A percentile compares a stretch with the other conserved stretches of the same genome.
Conservation (phyloP, 2,888 invertebrate genomes). For the Rotaria magnacalcarata region DNA sequence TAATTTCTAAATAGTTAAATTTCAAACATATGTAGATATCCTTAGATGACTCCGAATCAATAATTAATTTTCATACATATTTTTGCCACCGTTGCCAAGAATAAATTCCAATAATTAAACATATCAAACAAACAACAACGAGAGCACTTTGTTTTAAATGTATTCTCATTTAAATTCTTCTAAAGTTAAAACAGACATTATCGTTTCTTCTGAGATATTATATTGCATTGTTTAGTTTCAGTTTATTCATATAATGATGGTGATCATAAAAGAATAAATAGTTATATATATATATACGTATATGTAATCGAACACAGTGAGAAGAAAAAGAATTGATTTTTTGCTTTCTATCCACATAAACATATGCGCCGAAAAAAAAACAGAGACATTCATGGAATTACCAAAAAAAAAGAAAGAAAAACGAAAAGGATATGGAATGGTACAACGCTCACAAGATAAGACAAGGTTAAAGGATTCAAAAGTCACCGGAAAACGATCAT, state of each 20-base stretch:
- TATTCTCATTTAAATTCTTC: neutral
- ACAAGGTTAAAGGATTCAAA: neutral
- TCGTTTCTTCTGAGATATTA: neutral
- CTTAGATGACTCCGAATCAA: too few relatives aligned
- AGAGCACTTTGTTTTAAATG: neutral
- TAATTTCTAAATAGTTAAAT: neutral
- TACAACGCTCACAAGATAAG: neutral
- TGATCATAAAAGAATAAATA: slow-evolving; percentile 29
- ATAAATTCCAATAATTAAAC: neutral
- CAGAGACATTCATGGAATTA: neutral
- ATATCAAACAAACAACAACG: neutral
- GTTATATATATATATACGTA: neutral
- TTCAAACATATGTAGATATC: too few relatives aligned
- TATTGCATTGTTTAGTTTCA: neutral
- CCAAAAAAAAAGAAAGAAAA: neutral
- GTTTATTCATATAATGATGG: neutral
- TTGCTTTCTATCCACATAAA: neutral
- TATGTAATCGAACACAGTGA: neutral
- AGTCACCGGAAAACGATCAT: neutral
- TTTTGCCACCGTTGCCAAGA: neutral
- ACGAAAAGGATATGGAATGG: neutral
- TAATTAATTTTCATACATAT: neutral
- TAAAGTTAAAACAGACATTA: neutral
- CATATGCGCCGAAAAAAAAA: neutral
- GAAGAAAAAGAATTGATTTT: neutral